Conservation (phyloP, 2,888 invertebrate genomes). For the Plemyria rubiginata region DNA sequence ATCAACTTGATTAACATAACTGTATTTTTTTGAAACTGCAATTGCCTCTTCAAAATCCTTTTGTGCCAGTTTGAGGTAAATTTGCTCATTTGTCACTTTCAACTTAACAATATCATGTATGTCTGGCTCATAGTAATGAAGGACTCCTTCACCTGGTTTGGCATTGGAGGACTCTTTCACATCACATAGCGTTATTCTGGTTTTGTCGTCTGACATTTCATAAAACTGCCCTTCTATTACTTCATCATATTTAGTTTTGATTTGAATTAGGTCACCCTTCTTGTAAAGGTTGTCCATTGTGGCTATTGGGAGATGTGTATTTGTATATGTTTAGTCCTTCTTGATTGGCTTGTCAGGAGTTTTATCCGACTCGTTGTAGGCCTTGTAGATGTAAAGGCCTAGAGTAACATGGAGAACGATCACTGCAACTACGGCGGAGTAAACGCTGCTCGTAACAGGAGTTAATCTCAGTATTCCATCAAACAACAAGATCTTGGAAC, state of each 20-base stretch:
- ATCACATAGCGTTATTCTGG: slow-evolving; percentile 75
- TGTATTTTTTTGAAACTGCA: slow-evolving; percentile 71
- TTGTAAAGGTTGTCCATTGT: slow-evolving; percentile 77
- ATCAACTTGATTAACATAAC: slow-evolving; percentile 79
- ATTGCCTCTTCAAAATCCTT: slow-evolving; percentile 75
- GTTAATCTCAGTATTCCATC: slow-evolving; percentile 86
- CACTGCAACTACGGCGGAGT: slow-evolving; percentile 91
- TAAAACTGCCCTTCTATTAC: slow-evolving; percentile 76
- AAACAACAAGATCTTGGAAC: slow-evolving; percentile 88
- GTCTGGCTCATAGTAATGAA: slow-evolving; percentile 75
- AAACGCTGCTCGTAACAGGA: slow-evolving; percentile 89
- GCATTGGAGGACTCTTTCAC: slow-evolving; percentile 70
- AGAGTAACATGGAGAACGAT: slow-evolving; percentile 90
- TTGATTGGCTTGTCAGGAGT: slow-evolving; percentile 65
- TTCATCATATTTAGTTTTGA: slow-evolving; percentile 75
- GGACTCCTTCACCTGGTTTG: slow-evolving; percentile 63
- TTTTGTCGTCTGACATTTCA: slow-evolving; percentile 73
- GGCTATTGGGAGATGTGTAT: slow-evolving; percentile 27
- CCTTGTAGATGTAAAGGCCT: slow-evolving; percentile 91
- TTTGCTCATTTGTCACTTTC: slow-evolving; percentile 61
- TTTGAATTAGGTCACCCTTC: slow-evolving; percentile 79
- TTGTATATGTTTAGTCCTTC: slow-evolving; percentile 65
- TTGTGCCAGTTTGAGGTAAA: slow-evolving; percentile 68
- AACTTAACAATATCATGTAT: slow-evolving; percentile 74
- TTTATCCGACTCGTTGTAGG: slow-evolving; percentile 87